phyloP scores from a whole-genome alignment of 1,140 invertebrate species.

The Drosophila santomea region DNA sequence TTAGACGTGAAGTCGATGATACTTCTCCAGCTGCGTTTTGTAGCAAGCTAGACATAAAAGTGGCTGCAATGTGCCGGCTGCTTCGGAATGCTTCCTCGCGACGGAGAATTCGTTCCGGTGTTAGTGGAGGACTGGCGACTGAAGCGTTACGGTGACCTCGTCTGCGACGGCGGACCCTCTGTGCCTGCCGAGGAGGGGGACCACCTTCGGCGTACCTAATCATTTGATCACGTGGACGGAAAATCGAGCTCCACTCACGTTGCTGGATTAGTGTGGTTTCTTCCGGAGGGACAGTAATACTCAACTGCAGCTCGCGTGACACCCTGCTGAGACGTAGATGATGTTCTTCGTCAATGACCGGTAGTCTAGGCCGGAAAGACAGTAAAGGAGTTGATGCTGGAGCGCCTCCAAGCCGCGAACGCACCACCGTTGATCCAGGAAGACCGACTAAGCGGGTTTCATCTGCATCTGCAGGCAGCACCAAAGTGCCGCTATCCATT shows the following conservation, averaged over 20 bases:
- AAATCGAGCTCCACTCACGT: constrained; percentile 43
- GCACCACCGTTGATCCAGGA: not conserved
- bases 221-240: constrained; percentile 27
- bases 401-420: constrained; percentile 3
- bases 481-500: not conserved
- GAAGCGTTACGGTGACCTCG: not conserved
- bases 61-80: constrained; percentile 22
- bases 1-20: not conserved
- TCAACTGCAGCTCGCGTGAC: constrained; percentile 32
- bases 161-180: not conserved
- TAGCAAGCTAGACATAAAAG: constrained; percentile 40
- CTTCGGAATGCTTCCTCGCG: not conserved
- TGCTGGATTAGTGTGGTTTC: not conserved
- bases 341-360: constrained; percentile 59
- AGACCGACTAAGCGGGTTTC: not conserved
- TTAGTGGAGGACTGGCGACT: not conserved
- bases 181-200: not conserved
- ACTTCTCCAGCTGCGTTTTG: constrained; percentile 5
- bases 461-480: not conserved
- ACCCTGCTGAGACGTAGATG: not conserved
- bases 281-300: not conserved
- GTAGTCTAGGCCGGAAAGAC: constrained; percentile 32
- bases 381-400: constrained; percentile 34
- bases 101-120: not conserved
- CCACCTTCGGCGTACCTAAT: constrained; percentile 18